Evolutionary conservation across 2,797 vertebrate species (phyloP), one percentile per base, ranked within the genome.

Genomic region (Bovichtus variegatus): DNA sequence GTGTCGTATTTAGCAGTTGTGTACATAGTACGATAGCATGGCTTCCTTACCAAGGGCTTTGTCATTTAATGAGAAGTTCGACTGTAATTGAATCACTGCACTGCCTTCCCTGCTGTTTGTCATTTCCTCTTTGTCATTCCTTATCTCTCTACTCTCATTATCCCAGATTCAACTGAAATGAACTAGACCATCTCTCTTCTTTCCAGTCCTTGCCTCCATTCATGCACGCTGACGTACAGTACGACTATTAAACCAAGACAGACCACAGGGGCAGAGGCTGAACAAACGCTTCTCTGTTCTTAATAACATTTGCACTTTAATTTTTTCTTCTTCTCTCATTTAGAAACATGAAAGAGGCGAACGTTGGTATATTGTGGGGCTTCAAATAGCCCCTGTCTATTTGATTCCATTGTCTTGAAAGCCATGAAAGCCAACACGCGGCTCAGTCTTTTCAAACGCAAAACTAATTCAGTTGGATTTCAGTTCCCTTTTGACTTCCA

Each of bases 111-210:
- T 65, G 76, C 84, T 85, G 64, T 90, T 85, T 87, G 81, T 91
- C 86, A 86, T 86, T 81, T 82, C 82, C 80, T 64, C 80, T 81
- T 80, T 84, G 80, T 83, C 83, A 19, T 82, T n/a, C 67, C 74
- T 90, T 87, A 83, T 90, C 91, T 85, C 80, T 59, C 81, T 74
- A 19, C 82, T 57, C 81, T 87, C 84, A 87, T 91, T 90, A 86
- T 86, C 70, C 67, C 53, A 19, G 71, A 82, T 87, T 81, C 74
- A 57, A 72, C 66, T 83, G 75, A 85, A 87, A 86, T 83, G 51
- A 89, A 88, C 71, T 71, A 51, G 31, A 84, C 80, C 3, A 74
- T 83, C 87, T 70, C 73, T 77, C 78, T 54, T 62, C 57, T 76
- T 36, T 18, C 16, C 27, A 61, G 1, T 51, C 53, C 65, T 25